Evolutionary conservation across 2,797 vertebrate genomes (phyloP), one percentile per base, ranked within the genome.

Genomic region (Mastacembelus armatus): DNA sequence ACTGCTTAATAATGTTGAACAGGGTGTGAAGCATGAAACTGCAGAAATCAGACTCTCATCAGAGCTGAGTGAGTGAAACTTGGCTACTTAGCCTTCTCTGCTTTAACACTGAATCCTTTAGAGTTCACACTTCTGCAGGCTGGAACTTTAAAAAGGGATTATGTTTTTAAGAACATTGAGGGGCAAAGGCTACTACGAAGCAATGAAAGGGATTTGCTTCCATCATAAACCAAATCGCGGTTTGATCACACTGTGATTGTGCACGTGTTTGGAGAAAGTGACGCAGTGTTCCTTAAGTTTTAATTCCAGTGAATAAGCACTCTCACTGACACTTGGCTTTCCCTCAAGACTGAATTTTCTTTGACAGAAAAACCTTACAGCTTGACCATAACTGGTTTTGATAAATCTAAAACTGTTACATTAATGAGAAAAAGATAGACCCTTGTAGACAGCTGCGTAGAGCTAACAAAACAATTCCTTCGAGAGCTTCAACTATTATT

Each of bases 131-230:
- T 88, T 70, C 61, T 86, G 74, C 78, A 59, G 62, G 52, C 77
- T 63, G 70, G 74, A 65, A 74, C 77, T 86, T 85, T 78, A 57
- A 66, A 71, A 69, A 80, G 68, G 79, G 85, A 88, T 88, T 83
- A 84, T 16, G 26, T 78, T 60, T 63, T 83, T 84, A 66, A 80
- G 67, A 82, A 65, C 74, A 82, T 24, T 49, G 48, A 76, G 62
- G 76, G 78, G 72, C 78, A 81, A 88, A 86, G 83, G 75, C 74
- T 72, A 61, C 85, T 84, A 80, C 79, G 47, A 67, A 78, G 75
- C 66, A 76, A 72, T 73, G 66, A 50, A 69, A 71, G 78, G 56
- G 66, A 73, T 84, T 85, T 86, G 47, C 54, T 62, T 32, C 35
- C 42, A 36, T 57, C 60, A 71, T 36, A 66, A 75, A 78, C 51